A percentile compares a stretch with the other conserved stretches of the same genome.
Conservation (phyloP, 2,888 invertebrate genomes). For the Steromphala cineraria region DNA sequence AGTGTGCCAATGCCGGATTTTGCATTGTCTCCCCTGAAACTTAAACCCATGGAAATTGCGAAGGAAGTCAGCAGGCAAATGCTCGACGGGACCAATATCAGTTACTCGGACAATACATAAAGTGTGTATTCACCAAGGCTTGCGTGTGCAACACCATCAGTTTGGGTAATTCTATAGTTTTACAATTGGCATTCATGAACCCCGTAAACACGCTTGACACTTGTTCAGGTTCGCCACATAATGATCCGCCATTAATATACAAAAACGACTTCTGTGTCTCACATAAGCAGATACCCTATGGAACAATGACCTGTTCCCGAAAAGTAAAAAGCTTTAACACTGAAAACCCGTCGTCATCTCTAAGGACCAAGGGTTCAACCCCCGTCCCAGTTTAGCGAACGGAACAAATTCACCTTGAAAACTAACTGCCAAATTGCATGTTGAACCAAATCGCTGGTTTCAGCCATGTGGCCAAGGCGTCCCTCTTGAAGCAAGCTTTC, state of each 20-base stretch:
- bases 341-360: background rate
- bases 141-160: background rate
- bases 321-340: background rate
- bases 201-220: background rate
- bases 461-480: background rate
- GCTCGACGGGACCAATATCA: background rate
- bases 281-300: background rate
- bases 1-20: background rate
- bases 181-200: conserved; percentile 1
- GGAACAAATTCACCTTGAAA: conserved; percentile 12
- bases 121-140: background rate
- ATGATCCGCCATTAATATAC: conserved; percentile 2
- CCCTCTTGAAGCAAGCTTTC: background rate
- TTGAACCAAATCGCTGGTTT: background rate
- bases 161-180: conserved; percentile 12
- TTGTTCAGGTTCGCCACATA: background rate
- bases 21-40: background rate
- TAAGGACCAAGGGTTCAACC: background rate
- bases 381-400: background rate
- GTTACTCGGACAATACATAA: background rate
- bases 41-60: background rate
- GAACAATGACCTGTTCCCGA: background rate
- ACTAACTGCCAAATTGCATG: conserved; percentile 10
- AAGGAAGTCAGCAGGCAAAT: background rate
- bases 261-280: background rate